These are phyloP conservation scores for Atta texana DNA, from an alignment of 1,140 invertebrate species.

Conservation along the genomic window DNA sequence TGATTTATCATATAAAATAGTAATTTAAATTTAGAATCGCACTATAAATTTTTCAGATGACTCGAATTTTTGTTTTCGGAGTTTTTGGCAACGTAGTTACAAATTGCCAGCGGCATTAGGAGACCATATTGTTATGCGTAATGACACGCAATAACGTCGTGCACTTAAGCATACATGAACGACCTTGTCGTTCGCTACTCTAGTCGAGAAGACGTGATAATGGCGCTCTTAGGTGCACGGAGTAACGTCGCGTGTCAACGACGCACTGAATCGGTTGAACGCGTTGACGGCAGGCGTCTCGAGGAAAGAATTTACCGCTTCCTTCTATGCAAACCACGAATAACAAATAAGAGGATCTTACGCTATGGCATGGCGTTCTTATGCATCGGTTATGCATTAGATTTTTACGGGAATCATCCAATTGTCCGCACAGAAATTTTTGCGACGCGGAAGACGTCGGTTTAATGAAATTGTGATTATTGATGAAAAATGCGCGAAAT, in stretches of 20 bases:
- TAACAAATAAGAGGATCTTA: constrained; percentile 19
- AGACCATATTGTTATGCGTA: constrained; percentile 35
- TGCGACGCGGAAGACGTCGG: background rate
- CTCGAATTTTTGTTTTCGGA: background rate
- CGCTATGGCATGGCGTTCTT: background rate
- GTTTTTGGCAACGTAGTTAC: background rate
- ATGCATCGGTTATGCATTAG: background rate
- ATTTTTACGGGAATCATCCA: constrained; percentile 15
- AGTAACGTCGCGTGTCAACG: constrained; percentile 38
- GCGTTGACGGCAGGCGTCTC: constrained; percentile 14
- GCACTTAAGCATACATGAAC: constrained; percentile 26
- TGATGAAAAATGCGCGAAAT: background rate
- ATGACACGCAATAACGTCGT: constrained; percentile 36
- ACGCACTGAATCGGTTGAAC: constrained; percentile 39
- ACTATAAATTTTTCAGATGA: background rate
- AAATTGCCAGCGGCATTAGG: constrained; percentile 36
- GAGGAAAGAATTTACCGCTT: constrained; percentile 53
- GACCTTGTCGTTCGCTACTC: constrained; percentile 30
- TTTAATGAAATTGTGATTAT: background rate
- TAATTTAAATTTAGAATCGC: background rate
- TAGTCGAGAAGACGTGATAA: constrained; percentile 22
- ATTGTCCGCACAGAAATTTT: background rate
- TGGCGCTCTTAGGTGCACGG: constrained; percentile 20
- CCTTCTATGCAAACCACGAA: constrained; percentile 15
- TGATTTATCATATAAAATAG: background rate